Evolutionary conservation across 92 coral and sea anemone genomes (phyloP), one percentile per base, ranked within the genome.

Genomic region (Parazoanthus swiftii): DNA sequence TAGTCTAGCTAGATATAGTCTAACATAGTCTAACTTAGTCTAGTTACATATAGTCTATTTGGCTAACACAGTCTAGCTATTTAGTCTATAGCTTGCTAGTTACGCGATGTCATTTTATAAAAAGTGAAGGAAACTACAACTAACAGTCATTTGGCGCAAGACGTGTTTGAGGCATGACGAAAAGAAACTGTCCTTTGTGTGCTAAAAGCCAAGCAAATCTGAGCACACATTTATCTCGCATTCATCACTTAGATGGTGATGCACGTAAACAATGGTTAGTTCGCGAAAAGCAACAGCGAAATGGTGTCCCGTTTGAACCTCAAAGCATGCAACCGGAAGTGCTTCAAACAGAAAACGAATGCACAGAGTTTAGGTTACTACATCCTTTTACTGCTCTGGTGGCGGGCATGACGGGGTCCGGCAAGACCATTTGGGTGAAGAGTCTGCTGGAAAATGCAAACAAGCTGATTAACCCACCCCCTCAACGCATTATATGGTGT

Each of bases 361-460:
- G 78, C 37, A 11, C 38, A 74, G 73, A 56, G 74, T 65, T 83
- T 56, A 58, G 43, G 54, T 37, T 83, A 66, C 39, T 83, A 13
- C 87, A 83, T 50, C 43, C 87, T 58, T 83, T 65, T 83, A 83
- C 58, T 4, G 87, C 79, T 33, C 33, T 83, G 73, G 87, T 66
- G 73, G 81, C 74, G 6, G 87, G 38, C 51, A 80, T 80, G 79
- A 83, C 87, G 39, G 79, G 87, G 87, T 83, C 50, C 33, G 50
- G 87, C 21, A 83, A 83, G n/a, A 83, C 79, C 20, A 25, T 83
- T 66, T 65, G 58, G 87, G 81, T 83, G 50, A 25, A 83, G 77
- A 33, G 43, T 83, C 75, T 83, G 76, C 79, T 83, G n/a, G 87
- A 83, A 39, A 0, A 83, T 83, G 79, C 79, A 63, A 66, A 8